A percentile compares a stretch with the other conserved stretches of the same genome.
These are phyloP conservation scores for Tipula unca DNA, from an alignment of 2,888 invertebrate genomes.

Conservation along the genomic window DNA sequence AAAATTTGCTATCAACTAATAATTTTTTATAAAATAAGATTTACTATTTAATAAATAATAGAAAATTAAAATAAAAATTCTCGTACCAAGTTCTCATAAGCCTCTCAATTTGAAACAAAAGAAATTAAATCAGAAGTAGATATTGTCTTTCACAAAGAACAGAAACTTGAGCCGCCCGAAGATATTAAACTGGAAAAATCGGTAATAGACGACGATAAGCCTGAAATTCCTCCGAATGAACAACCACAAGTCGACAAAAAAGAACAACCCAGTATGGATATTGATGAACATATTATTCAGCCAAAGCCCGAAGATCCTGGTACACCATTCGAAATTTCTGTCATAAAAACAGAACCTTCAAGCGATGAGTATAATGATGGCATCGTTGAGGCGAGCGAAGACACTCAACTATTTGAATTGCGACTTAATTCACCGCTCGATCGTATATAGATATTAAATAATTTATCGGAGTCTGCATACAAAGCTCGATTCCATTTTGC, in stretches of 20 bases:
- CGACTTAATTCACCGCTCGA: conserved; percentile 67
- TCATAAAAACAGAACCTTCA: conserved; percentile 18
- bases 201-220: background rate
- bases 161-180: background rate
- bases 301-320: background rate
- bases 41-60: no score
- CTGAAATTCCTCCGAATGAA: background rate
- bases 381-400: conserved; percentile 50
- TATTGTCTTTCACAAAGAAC: background rate
- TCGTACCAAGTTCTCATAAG: no score
- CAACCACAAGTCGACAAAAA: background rate
- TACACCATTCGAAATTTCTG: background rate
- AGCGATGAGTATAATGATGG: conserved; percentile 34
- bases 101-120: no score
- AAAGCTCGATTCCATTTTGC: conserved; percentile 59
- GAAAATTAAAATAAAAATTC: no score
- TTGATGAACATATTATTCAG: background rate
- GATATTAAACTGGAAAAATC: conserved; percentile 22
- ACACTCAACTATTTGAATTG: conserved; percentile 59
- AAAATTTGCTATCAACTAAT: no score
- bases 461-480: conserved; percentile 63
- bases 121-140: background rate
- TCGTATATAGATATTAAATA: conserved; percentile 61
- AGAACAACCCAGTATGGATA: background rate
- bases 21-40: no score